A percentile compares a stretch with the other conserved stretches of the same genome.
Evolutionary conservation across 2,888 invertebrate genomes (phyloP).

Genomic region (Thymelicus acteon): DNA sequence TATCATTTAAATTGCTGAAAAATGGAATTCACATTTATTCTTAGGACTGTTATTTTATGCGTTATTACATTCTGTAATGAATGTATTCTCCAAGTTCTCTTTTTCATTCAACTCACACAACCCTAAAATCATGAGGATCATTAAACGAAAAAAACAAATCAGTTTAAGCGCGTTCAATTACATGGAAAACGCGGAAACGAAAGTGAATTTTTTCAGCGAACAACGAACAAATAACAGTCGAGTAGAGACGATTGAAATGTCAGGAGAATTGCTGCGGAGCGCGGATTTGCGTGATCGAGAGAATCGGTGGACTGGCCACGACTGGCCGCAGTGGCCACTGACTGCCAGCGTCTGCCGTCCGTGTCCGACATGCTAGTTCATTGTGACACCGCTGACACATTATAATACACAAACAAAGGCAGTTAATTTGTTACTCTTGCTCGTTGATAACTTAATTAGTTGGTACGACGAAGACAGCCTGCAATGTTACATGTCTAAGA

Average conservation of each 20-base stretch:
- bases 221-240: slow-evolving; percentile 18
- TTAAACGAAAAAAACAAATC: slow-evolving; percentile 1
- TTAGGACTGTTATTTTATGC: too few relatives aligned
- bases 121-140: not conserved
- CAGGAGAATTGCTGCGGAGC: slow-evolving; percentile 15
- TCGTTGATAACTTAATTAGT: slow-evolving; percentile 13
- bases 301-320: not conserved
- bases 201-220: slow-evolving; percentile 27
- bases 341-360: not conserved
- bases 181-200: slow-evolving; percentile 34
- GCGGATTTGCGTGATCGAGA: slow-evolving; percentile 5
- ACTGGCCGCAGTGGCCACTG: slow-evolving; percentile 3
- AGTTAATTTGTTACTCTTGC: not conserved
- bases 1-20: too few relatives aligned
- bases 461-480: slow-evolving; percentile 12
- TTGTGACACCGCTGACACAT: slow-evolving; percentile 3
- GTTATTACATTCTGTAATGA: too few relatives aligned
- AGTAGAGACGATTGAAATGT: slow-evolving; percentile 35
- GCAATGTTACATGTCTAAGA: slow-evolving; percentile 1
- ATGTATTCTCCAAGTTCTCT: not conserved
- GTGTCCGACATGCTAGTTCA: not conserved
- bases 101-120: not conserved
- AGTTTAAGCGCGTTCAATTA: slow-evolving; percentile 32
- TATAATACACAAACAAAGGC: not conserved
- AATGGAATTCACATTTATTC: too few relatives aligned